Percentiles rank a stretch among this genome's conserved stretches.
These are phyloP conservation scores for Thalassophryne amazonica DNA, from an alignment of 2,797 vertebrate genomes.

Conservation along the genomic window DNA sequence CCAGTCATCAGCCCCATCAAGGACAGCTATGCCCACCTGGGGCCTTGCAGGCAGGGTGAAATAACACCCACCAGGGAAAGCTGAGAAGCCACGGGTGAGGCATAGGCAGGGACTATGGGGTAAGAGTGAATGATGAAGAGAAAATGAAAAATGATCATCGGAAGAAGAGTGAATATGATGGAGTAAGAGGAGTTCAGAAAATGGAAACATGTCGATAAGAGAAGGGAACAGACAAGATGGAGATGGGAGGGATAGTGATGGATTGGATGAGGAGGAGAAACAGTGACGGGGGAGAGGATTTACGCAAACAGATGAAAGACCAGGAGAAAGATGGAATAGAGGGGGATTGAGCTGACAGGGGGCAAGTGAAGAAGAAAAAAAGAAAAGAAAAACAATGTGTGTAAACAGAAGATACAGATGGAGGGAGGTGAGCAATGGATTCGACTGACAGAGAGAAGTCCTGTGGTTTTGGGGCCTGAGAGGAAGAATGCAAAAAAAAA, in stretches of 20 bases:
- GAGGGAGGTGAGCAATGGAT: constrained; percentile 65
- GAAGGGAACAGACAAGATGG: constrained; percentile 70
- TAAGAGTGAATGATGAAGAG: constrained; percentile 60
- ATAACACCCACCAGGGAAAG: constrained; percentile 46
- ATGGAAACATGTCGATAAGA: constrained; percentile 83
- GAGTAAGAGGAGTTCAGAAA: constrained; percentile 76
- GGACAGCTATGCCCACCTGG: constrained; percentile 62
- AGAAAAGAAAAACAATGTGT: constrained; percentile 52
- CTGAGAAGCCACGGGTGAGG: constrained; percentile 42
- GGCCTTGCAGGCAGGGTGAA: constrained; percentile 47
- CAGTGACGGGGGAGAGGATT: constrained; percentile 28
- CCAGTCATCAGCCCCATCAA: constrained; percentile 61
- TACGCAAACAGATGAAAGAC: constrained; percentile 61
- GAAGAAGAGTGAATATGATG: constrained; percentile 75
- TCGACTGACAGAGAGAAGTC: constrained; percentile 66
- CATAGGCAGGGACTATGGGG: constrained; percentile 47
- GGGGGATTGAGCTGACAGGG: constrained; percentile 63
- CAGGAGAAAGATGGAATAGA: constrained; percentile 67
- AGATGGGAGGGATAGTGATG: constrained; percentile 77
- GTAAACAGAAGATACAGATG: constrained; percentile 67
- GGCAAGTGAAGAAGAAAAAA: constrained; percentile 30
- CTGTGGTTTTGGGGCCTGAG: constrained; percentile 62
- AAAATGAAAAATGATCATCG: constrained; percentile 65
- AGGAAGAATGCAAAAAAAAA: constrained; percentile 65
- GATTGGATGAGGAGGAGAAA: constrained; percentile 64